These are phyloP conservation scores for Drosophila jambulina DNA, from an alignment of 1,140 invertebrate genomes.

Conservation along the genomic window DNA sequence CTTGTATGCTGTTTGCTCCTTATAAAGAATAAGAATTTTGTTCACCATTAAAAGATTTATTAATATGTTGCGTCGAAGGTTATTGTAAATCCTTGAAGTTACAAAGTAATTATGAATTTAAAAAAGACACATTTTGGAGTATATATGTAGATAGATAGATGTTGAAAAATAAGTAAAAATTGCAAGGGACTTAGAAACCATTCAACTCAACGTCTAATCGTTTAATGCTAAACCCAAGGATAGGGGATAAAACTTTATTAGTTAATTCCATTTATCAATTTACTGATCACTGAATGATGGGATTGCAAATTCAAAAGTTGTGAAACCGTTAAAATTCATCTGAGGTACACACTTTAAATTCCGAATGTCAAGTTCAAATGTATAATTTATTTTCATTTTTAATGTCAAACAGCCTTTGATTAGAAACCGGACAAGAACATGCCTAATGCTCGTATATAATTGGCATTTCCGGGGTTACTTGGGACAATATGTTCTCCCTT, in stretches of 20 bases:
- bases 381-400: not conserved
- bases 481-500: constrained; percentile 18
- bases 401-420: not conserved
- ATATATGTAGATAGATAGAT: too few species aligned
- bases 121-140: too few species aligned
- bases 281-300: too few species aligned
- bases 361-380: constrained; percentile 7
- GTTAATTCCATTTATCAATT: not conserved
- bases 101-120: too few species aligned
- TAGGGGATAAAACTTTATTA: too few species aligned
- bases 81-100: not conserved
- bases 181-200: not conserved
- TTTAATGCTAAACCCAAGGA: not conserved
- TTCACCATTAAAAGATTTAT: too few species aligned
- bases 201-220: not conserved
- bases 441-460: not conserved
- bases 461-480: constrained; percentile 23
- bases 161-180: too few species aligned
- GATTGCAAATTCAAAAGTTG: not conserved
- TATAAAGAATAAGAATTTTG: not conserved
- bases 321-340: not conserved
- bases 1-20: not conserved
- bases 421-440: constrained; percentile 1
- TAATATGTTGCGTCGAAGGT: not conserved
- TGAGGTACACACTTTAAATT: not conserved